A percentile compares a stretch with the other conserved stretches of the same genome.
Evolutionary conservation across 2,888 invertebrate genomes (phyloP).

Genomic region (Ommatoiulus sabulosus): DNA sequence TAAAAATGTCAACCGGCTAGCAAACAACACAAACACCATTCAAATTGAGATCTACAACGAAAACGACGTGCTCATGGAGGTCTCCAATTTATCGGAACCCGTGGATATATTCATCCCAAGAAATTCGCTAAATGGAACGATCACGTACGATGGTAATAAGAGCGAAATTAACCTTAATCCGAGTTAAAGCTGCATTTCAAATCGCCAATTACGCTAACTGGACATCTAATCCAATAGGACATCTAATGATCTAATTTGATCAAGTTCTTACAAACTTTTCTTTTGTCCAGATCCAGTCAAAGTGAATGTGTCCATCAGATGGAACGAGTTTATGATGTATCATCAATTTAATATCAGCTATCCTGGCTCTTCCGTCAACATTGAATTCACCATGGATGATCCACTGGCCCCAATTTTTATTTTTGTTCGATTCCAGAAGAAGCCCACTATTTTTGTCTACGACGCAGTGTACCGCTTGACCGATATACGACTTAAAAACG

Average conservation of each 20-base stretch:
- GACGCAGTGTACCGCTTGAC: slow-evolving; percentile 30
- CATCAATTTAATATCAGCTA: slow-evolving; percentile 63
- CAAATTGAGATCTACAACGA: slow-evolving; percentile 62
- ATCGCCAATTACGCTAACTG: too few relatives aligned
- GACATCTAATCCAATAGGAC: too few relatives aligned
- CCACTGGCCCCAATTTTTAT: slow-evolving; percentile 33
- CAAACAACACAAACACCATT: slow-evolving; percentile 63
- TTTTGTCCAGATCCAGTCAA: slow-evolving; percentile 60
- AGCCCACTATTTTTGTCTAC: slow-evolving; percentile 57
- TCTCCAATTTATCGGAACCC: slow-evolving; percentile 61
- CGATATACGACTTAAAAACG: slow-evolving; percentile 52
- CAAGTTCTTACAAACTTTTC: neutral
- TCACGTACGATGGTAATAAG: neutral
- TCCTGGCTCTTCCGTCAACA: slow-evolving; percentile 63
- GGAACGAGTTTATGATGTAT: slow-evolving; percentile 64
- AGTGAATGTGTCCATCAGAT: slow-evolving; percentile 61
- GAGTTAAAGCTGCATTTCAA: too few relatives aligned
- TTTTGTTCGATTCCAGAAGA: slow-evolving; percentile 52
- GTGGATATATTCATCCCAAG: slow-evolving; percentile 63
- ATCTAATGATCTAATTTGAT: too few relatives aligned
- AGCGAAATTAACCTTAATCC: neutral
- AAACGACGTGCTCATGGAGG: slow-evolving; percentile 61
- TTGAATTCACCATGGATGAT: slow-evolving; percentile 62
- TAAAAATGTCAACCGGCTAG: slow-evolving; percentile 62
- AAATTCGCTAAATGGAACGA: neutral